phyloP scores from a whole-genome alignment of 2,888 invertebrate species.

The Cephus runcator region DNA sequence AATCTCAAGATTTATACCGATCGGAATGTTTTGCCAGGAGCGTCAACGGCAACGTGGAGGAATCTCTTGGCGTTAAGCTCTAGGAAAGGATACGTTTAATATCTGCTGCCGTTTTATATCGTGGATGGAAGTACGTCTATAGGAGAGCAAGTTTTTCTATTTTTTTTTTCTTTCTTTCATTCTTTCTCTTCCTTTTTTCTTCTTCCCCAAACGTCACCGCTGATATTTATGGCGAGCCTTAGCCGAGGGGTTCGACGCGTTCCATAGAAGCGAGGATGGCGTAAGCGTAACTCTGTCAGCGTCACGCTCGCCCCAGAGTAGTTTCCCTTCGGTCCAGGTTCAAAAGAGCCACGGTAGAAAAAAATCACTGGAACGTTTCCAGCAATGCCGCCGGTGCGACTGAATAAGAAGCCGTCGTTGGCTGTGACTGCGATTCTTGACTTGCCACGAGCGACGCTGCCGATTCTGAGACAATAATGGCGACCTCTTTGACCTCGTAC shows the following conservation, averaged over 20 bases:
- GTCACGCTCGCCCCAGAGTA: constrained; percentile 43
- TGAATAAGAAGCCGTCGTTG: background rate
- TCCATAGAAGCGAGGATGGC: constrained; percentile 33
- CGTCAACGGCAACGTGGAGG: background rate
- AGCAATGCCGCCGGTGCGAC: constrained; percentile 21
- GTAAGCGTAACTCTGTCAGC: constrained; percentile 56
- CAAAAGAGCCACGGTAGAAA: constrained; percentile 15
- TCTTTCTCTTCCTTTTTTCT: constrained; percentile 34
- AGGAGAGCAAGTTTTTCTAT: constrained; percentile 40
- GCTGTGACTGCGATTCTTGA: background rate
- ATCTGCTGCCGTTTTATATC: constrained; percentile 27
- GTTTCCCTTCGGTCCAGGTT: constrained; percentile 5
- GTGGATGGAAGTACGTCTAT: constrained; percentile 42
- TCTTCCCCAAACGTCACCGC: constrained; percentile 51
- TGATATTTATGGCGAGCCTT: constrained; percentile 63
- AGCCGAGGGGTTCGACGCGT: constrained; percentile 45
- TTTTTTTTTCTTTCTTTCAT: constrained; percentile 19
- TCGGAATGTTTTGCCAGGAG: background rate
- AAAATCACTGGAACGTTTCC: constrained; percentile 32
- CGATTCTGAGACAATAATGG: constrained; percentile 20
- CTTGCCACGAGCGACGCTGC: constrained; percentile 2
- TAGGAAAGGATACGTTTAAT: background rate
- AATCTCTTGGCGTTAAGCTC: background rate
- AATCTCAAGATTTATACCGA: background rate
- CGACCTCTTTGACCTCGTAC: constrained; percentile 22